Percentiles rank a stretch among this genome's conserved stretches.
These are phyloP conservation scores for Lasioglossum figueresi DNA, from an alignment of 2,888 invertebrate genomes.

Conservation along the genomic window DNA sequence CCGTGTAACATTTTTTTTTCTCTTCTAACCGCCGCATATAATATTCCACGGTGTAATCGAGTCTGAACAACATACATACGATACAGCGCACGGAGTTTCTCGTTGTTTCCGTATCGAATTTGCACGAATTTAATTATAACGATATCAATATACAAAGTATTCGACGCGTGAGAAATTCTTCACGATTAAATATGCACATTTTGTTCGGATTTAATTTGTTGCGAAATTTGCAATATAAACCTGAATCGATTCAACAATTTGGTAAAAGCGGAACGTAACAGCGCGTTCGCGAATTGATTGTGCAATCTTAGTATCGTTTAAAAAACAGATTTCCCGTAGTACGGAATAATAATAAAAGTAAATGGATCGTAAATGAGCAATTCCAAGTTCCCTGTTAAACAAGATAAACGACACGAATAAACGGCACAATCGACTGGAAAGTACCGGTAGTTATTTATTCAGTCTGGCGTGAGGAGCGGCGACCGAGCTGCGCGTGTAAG, in stretches of 20 bases:
- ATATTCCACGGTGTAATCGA: no score
- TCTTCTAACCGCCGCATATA: no score
- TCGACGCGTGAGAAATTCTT: background rate
- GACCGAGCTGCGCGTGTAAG: conserved; percentile 11
- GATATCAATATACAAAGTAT: background rate
- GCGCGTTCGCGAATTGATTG: background rate
- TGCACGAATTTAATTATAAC: background rate
- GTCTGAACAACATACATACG: no score
- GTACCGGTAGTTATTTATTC: conserved; percentile 28
- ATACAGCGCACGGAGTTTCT: no score
- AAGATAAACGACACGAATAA: background rate
- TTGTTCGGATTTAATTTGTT: background rate
- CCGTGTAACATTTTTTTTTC: no score
- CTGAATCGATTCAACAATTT: background rate
- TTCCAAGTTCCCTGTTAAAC: background rate
- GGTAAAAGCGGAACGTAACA: background rate
- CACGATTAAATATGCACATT: background rate
- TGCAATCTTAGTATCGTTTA: background rate
- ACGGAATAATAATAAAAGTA: background rate
- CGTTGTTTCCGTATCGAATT: no score
- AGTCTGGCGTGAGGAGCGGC: conserved; percentile 12
- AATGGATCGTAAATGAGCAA: background rate
- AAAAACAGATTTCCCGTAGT: background rate
- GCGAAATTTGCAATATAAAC: background rate
- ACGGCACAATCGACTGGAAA: conserved; percentile 18